Conservation (phyloP, 1,140 invertebrate genomes). For the Pteromalus puparum region DNA sequence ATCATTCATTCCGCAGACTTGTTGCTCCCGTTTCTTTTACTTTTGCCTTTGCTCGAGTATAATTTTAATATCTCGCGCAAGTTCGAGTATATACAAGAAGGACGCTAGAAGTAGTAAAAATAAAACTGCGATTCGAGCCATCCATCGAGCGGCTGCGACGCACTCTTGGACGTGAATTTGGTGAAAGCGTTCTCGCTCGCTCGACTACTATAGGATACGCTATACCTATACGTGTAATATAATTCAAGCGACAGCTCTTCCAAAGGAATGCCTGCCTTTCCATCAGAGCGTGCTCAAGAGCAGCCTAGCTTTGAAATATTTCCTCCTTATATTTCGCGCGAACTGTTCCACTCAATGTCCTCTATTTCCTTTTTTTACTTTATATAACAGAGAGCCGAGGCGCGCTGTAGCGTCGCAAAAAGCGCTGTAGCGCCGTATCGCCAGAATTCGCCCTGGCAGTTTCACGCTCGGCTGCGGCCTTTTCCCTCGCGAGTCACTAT, state of each 20-base stretch:
- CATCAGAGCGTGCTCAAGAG: background rate
- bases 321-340: constrained; percentile 5
- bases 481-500: background rate
- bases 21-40: background rate
- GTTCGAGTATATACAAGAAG: no score
- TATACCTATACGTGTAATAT: background rate
- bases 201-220: background rate
- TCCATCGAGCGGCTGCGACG: no score
- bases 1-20: background rate
- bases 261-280: constrained; percentile 12
- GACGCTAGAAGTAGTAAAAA: no score
- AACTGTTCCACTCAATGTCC: background rate
- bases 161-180: no score
- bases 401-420: background rate
- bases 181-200: background rate
- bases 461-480: background rate
- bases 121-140: no score
- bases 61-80: no score
- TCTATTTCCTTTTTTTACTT: background rate
- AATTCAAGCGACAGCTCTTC: background rate
- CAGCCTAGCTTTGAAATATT: background rate
- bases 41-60: background rate
- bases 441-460: background rate
- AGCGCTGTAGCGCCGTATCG: background rate
- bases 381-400: background rate